Evolutionary conservation across 2,888 invertebrate genomes (phyloP), one percentile per base, ranked within the genome.

Genomic region (Agriopis marginaria): DNA sequence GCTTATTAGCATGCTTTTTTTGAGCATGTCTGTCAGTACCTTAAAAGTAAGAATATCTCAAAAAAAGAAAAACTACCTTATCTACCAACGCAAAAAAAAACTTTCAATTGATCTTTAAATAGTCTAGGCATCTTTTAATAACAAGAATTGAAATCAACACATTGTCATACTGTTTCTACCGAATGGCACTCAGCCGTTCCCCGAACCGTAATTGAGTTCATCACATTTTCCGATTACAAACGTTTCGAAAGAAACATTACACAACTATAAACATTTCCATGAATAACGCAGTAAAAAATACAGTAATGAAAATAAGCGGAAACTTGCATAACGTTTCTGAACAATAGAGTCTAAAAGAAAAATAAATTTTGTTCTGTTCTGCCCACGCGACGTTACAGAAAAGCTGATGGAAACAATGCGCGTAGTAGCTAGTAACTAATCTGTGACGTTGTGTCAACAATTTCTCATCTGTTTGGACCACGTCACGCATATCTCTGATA

Each of bases 191-290:
- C 32, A 17, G 44, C 45, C 39, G 12, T 70, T 70, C 70, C 23
- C 12, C 58, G 70, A 70, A 70, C 58, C 7, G 47, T 44, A 55
- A 63, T 70, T 63, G 66, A 66, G 66, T 63, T 66, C 66, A 66
- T 70, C 70, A 69, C 64, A 70, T 66, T 70, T 70, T 63, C 70
- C 66, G 66, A 66, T 63, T 63, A 66, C 47, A 50, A 59, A 70
- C 66, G 63, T 14, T 70, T 70, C 70, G 44, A 55, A 42, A 59
- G 66, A 66, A 66, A 44, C 58, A 51, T 70, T 70, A 55, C 70
- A 63, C 66, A 70, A 70, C 54, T 39, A 44, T 44, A 62, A 66
- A 66, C 70, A 63, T 59, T 70, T 66, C 70, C 66, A 50, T 63
- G 70, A 70, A 70, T 44, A 64, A 60, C 32, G 47, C 10, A 40